These are phyloP conservation scores for Trichomycterus rosablanca DNA, from an alignment of 2,113 vertebrate species.

Conservation along the genomic window DNA sequence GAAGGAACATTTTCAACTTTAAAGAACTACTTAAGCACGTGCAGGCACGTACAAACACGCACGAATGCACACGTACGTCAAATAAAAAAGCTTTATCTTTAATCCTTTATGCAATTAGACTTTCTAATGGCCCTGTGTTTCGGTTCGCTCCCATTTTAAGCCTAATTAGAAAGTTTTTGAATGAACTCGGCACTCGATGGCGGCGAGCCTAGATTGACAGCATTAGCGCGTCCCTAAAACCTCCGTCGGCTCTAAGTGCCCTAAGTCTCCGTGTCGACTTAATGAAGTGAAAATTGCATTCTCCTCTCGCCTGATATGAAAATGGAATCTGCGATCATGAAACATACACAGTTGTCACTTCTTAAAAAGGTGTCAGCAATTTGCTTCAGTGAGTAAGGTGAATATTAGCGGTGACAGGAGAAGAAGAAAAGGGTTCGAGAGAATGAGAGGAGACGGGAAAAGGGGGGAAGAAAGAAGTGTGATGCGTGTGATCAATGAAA, in stretches of 20 bases:
- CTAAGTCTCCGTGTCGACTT: conserved; percentile 81
- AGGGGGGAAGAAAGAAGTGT: conserved; percentile 75
- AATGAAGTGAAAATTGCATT: conserved; percentile 97
- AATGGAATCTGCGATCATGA: conserved; percentile 92
- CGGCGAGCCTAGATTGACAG: conserved; percentile 47
- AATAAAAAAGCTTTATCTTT: conserved; percentile 4
- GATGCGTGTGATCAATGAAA: conserved; percentile 93
- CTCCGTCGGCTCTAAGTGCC: conserved; percentile 69
- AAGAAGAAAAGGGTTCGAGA: conserved; percentile 56
- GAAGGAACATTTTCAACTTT: conserved; percentile 7
- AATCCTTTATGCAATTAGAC: conserved; percentile 26
- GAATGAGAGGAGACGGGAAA: conserved; percentile 12
- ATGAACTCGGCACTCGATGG: conserved; percentile 13
- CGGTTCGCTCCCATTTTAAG: conserved; percentile 37
- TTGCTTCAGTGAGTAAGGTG: conserved; percentile 86
- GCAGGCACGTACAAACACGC: background rate
- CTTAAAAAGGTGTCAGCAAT: conserved; percentile 93
- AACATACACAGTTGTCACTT: conserved; percentile 94
- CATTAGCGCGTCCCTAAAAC: conserved; percentile 69
- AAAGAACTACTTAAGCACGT: conserved; percentile 7
- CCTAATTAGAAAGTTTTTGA: conserved; percentile 46
- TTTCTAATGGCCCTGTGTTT: conserved; percentile 37
- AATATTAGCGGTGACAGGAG: conserved; percentile 84
- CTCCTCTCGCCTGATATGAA: conserved; percentile 92
- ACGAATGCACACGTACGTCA: background rate